Percentiles rank a stretch among this genome's conserved stretches.
phyloP scores from a whole-genome alignment of 2,888 invertebrate genomes.

The Spilarctia lutea region DNA sequence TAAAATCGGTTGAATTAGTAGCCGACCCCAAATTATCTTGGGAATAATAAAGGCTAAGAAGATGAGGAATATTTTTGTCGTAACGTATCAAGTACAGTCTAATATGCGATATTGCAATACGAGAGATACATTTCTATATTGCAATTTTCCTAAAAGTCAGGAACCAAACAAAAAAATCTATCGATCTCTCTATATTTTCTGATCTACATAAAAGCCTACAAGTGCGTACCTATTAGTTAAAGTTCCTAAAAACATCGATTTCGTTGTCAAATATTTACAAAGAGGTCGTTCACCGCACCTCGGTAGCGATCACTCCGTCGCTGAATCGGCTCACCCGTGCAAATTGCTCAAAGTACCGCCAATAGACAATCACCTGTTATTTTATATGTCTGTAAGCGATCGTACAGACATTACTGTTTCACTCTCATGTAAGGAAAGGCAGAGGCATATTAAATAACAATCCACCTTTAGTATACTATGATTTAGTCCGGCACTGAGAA shows the following conservation, averaged over 20 bases:
- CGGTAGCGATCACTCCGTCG: neutral
- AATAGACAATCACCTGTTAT: slow-evolving; percentile 56
- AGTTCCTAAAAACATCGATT: neutral
- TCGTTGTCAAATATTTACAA: neutral
- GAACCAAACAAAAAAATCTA: too few relatives aligned
- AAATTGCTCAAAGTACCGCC: slow-evolving; percentile 64
- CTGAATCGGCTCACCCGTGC: slow-evolving; percentile 20
- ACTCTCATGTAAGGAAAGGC: neutral
- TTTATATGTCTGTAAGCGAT: slow-evolving; percentile 36
- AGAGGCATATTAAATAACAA: too few relatives aligned
- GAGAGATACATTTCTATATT: neutral
- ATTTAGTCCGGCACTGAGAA: too few relatives aligned
- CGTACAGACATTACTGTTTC: neutral
- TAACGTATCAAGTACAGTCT: neutral
- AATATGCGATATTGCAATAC: neutral
- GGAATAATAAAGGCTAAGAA: too few relatives aligned
- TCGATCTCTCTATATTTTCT: neutral
- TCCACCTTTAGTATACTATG: too few relatives aligned
- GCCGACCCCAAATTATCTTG: too few relatives aligned
- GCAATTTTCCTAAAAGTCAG: neutral
- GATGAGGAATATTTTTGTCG: too few relatives aligned
- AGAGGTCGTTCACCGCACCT: slow-evolving; percentile 6
- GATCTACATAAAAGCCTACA: neutral
- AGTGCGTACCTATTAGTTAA: neutral
- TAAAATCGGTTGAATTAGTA: too few relatives aligned